These are phyloP conservation scores for Paramormyrops hopkinsi DNA, from an alignment of 2,797 vertebrate genomes.

Conservation along the genomic window DNA sequence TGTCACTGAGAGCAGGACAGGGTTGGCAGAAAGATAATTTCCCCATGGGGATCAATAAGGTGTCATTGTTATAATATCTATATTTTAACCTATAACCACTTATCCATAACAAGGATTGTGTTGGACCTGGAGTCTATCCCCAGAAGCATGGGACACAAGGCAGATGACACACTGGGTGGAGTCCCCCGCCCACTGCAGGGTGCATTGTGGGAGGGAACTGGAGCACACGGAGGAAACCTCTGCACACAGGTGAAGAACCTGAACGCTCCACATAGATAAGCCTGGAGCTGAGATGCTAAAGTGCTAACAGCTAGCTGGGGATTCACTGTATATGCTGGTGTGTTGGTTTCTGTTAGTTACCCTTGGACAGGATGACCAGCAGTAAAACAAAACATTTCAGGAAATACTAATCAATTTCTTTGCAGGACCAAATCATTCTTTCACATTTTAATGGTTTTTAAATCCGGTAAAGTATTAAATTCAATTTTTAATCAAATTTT, in stretches of 20 bases:
- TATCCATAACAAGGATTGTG: background rate
- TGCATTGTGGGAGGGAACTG: background rate
- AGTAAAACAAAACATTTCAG: background rate
- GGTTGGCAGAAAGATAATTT: background rate
- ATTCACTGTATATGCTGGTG: background rate
- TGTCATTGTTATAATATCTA: background rate
- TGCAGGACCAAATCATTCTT: background rate
- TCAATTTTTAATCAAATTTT: background rate
- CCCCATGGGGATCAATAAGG: background rate
- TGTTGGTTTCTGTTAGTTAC: background rate
- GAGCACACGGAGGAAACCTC: background rate
- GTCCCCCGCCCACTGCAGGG: background rate
- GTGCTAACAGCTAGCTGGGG: background rate
- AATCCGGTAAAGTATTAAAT: conserved; percentile 5
- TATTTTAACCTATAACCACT: background rate
- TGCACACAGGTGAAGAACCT: background rate
- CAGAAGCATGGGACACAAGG: background rate
- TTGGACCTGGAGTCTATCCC: background rate
- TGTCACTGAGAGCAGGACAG: background rate
- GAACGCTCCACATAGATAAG: background rate
- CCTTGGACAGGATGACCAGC: background rate
- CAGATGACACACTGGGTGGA: background rate
- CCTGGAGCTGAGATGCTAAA: background rate
- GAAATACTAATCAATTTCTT: background rate
- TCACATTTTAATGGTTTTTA: background rate